These are phyloP conservation scores for Catagonus wagneri DNA, from an alignment of 2,113 vertebrate species.

Conservation along the genomic window DNA sequence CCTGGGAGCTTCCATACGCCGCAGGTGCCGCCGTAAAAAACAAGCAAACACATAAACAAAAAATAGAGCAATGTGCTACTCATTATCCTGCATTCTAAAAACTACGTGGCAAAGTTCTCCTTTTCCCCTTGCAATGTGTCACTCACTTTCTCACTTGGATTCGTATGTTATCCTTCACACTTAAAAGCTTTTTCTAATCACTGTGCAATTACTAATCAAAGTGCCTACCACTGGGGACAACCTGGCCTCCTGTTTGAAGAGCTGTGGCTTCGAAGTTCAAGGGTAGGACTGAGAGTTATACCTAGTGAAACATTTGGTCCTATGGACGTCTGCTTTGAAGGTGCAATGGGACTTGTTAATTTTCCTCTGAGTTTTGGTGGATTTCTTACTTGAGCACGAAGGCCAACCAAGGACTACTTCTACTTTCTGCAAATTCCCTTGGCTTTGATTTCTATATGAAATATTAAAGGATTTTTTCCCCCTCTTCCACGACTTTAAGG, in stretches of 20 bases:
- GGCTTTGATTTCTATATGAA: slow-evolving; percentile 25
- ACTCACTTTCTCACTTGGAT: slow-evolving; percentile 38
- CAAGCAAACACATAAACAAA: neutral
- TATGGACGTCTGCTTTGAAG: neutral
- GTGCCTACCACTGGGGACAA: neutral
- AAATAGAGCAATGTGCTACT: neutral
- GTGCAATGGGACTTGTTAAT: neutral
- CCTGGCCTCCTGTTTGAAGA: neutral
- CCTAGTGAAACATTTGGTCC: accelerated
- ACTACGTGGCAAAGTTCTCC: neutral
- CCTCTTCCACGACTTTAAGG: neutral
- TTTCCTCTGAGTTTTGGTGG: neutral
- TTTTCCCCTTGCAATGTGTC: neutral
- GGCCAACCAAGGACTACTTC: neutral
- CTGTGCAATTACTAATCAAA: neutral
- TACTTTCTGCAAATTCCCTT: slow-evolving; percentile 38
- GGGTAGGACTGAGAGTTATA: neutral
- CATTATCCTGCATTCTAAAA: neutral
- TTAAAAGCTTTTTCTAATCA: neutral
- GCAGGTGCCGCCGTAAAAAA: too few species aligned
- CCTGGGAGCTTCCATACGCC: too few species aligned
- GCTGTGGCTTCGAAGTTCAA: neutral
- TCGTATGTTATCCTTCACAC: neutral
- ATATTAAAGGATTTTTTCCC: neutral
- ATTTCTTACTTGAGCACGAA: slow-evolving; percentile 38